Evolutionary conservation across 2,797 vertebrate genomes (phyloP).

Genomic region (Microctenopoma steveboyesi): DNA sequence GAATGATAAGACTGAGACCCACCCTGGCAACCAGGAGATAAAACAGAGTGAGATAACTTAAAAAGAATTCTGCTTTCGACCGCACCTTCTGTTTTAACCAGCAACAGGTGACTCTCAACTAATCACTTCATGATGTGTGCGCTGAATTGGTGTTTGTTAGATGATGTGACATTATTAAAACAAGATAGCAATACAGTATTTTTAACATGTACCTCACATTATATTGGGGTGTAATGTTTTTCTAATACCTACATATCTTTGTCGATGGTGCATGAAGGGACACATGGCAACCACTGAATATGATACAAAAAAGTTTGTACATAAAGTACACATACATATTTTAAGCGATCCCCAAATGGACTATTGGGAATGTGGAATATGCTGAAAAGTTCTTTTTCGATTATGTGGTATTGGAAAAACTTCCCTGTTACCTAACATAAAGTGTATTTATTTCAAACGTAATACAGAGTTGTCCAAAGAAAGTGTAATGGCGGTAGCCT

Average conservation of each 20-base stretch:
- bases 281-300: conserved; percentile 10
- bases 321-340: too few relatives aligned
- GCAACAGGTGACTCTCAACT: conserved; percentile 57
- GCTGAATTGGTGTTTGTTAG: background rate
- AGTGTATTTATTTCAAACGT: conserved; percentile 6
- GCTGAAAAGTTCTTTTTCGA: conserved; percentile 39
- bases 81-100: conserved; percentile 40
- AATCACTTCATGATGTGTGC: conserved; percentile 25
- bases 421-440: conserved; percentile 8
- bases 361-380: conserved; percentile 39
- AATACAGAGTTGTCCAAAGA: conserved; percentile 19
- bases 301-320: conserved; percentile 20
- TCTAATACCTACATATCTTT: conserved; percentile 5
- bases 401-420: conserved; percentile 28
- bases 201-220: background rate
- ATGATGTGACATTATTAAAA: conserved; percentile 25
- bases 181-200: conserved; percentile 6
- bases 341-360: conserved; percentile 17
- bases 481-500: conserved; percentile 6
- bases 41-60: conserved; percentile 56
- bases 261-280: conserved; percentile 19
- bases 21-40: conserved; percentile 59
- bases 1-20: conserved; percentile 53
- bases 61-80: conserved; percentile 38
- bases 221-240: conserved; percentile 7